Evolutionary conservation across 2,888 invertebrate genomes (phyloP).

Genomic region (Drosophila gaucha): DNA sequence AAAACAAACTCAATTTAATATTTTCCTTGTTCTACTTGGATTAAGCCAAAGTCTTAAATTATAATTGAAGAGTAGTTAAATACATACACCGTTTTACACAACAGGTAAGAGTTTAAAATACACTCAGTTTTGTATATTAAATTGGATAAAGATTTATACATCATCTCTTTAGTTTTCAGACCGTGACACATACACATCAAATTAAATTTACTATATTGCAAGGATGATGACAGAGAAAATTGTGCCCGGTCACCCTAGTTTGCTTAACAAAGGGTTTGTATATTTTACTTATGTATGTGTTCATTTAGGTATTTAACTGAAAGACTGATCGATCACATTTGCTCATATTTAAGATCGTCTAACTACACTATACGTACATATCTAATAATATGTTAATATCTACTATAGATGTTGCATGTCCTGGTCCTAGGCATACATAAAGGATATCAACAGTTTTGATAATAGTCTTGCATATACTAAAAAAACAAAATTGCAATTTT

Average conservation of each 20-base stretch:
- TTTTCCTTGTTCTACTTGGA: constrained; percentile 27
- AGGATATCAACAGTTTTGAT: no score
- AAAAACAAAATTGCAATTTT: no score
- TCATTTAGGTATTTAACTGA: background rate
- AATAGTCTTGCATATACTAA: no score
- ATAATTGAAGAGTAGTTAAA: constrained; percentile 16
- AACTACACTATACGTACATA: no score
- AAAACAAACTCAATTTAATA: constrained; percentile 37
- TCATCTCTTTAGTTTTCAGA: constrained; percentile 17
- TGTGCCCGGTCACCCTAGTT: constrained; percentile 63
- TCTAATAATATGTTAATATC: no score
- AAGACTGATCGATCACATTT: no score
- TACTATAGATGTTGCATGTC: no score
- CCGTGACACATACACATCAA: constrained; percentile 26
- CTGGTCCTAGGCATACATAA: no score
- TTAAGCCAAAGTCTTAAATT: constrained; percentile 30
- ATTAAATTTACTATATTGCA: constrained; percentile 34
- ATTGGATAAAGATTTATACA: background rate
- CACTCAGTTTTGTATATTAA: background rate
- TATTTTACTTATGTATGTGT: constrained; percentile 5
- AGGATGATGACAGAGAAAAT: constrained; percentile 73
- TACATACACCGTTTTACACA: constrained; percentile 10
- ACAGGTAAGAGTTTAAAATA: constrained; percentile 8
- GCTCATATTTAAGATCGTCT: no score
- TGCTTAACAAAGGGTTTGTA: constrained; percentile 69